These are phyloP conservation scores for Tyrophagus putrescentiae DNA, from an alignment of 1,140 invertebrate species.

Conservation along the genomic window DNA sequence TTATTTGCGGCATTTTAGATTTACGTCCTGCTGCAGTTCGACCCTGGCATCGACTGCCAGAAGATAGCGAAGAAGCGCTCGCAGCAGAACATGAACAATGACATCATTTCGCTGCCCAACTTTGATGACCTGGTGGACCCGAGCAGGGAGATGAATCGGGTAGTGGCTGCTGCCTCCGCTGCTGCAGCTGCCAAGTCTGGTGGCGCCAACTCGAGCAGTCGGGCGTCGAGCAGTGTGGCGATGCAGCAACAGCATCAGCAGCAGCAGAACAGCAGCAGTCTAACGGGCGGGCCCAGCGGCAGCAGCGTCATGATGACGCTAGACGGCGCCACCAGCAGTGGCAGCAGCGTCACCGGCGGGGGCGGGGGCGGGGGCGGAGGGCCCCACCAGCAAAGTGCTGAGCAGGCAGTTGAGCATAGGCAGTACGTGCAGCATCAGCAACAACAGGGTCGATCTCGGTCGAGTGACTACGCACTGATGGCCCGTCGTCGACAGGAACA, in stretches of 20 bases:
- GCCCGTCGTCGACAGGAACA: background rate
- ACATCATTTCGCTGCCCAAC: background rate
- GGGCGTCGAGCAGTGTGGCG: too few species aligned
- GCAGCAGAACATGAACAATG: background rate
- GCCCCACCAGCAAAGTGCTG: constrained; percentile 1
- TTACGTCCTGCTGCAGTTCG: constrained; percentile 91
- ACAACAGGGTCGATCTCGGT: constrained; percentile 2
- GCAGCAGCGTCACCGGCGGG: too few species aligned
- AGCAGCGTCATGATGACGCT: too few species aligned
- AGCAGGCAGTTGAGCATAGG: constrained; percentile 36
- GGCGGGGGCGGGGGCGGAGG: background rate
- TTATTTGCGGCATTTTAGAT: constrained; percentile 43
- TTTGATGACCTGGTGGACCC: background rate
- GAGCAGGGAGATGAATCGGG: constrained; percentile 37
- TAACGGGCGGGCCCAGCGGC: too few species aligned
- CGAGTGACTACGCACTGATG: constrained; percentile 4
- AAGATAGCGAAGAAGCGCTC: constrained; percentile 50
- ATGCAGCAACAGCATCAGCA: too few species aligned
- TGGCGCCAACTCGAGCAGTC: constrained; percentile 10
- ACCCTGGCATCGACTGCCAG: constrained; percentile 75
- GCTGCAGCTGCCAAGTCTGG: constrained; percentile 12
- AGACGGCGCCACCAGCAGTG: too few species aligned
- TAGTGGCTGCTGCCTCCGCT: constrained; percentile 18
- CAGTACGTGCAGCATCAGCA: too few species aligned
- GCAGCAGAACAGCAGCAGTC: too few species aligned